Conservation (phyloP, 2,888 invertebrate genomes). For the Allygus modestus region DNA sequence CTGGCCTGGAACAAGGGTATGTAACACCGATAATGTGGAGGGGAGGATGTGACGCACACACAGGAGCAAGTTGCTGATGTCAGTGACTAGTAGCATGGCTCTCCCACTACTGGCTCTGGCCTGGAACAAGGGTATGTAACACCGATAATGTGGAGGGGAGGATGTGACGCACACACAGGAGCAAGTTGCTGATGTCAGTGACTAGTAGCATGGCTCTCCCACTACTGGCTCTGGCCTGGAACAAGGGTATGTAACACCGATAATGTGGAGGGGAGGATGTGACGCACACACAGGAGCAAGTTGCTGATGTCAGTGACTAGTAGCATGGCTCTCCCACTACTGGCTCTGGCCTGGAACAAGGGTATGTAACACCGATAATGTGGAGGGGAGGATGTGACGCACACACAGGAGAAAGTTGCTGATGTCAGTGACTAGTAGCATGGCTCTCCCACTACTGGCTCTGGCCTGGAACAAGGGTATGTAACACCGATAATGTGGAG, state of each 20-base stretch:
- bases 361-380: conserved; percentile 74
- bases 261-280: conserved; percentile 83
- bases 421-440: conserved; percentile 83
- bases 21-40: conserved; percentile 76
- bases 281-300: conserved; percentile 85
- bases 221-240: conserved; percentile 82
- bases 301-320: conserved; percentile 87
- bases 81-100: conserved; percentile 81
- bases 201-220: conserved; percentile 79
- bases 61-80: conserved; percentile 86
- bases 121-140: conserved; percentile 74
- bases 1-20: conserved; percentile 77
- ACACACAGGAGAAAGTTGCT: conserved; percentile 87
- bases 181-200: conserved; percentile 86
- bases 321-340: conserved; percentile 77
- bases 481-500: conserved; percentile 75
- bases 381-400: conserved; percentile 83
- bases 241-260: conserved; percentile 67
- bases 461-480: conserved; percentile 79
- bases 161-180: conserved; percentile 86
- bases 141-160: conserved; percentile 80
- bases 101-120: conserved; percentile 81
- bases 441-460: conserved; percentile 79
- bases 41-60: conserved; percentile 87
- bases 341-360: conserved; percentile 80